Base-by-base conservation (phyloP, 2,113 vertebrate genomes). In the Ursus arctos region DNA sequence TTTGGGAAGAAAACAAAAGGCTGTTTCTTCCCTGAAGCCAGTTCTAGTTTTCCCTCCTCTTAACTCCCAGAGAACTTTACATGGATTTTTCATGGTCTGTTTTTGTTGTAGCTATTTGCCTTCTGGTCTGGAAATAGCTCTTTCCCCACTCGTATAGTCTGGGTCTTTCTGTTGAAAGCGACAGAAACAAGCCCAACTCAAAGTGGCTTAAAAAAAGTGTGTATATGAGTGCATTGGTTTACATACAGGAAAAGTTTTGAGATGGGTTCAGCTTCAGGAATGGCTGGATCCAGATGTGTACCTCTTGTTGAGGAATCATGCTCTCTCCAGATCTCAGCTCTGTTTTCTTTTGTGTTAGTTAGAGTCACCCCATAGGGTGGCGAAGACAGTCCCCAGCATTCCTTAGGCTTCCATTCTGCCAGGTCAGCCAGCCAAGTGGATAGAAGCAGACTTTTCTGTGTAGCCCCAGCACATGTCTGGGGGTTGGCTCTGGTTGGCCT, bases 261-360 rank as follows among this genome's bases (percentile, higher is more conserved):
- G 40, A 49, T 49, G 92, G 16, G n/a, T 12, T 83, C 36, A 79
- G 76, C 69, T 67, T 91, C 82, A 95, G 87, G 91, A 94, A 72
- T 53, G 82, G 87, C 67, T 95, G 82, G 86, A 92, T 88, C 90
- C 69, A 59, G 43, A 40, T 4, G 43, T 12, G 1, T 26, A 21
- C 7, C 26, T 67, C 6, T 55, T 31, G 14, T 81, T 67, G 40
- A 47, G 69, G 36, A 81, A 49, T 88, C 40, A 0, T 9, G 6
- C 22, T 36, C 6, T 79, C n/a, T 61, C 88, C 28, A 63, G 0
- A 71, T 69, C 47, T 81, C 76, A 13, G 67, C 21, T 91, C 69
- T 63, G 57, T 59, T 49, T 61, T 47, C 36, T 76, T 79, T 69
- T 43, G 28, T 22, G 24, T 63, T 43, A 26, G 22, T 24, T 33